Percentiles rank a stretch among this genome's conserved stretches.
Conservation (phyloP, 2,888 invertebrate species). For the Neelides folsomi region DNA sequence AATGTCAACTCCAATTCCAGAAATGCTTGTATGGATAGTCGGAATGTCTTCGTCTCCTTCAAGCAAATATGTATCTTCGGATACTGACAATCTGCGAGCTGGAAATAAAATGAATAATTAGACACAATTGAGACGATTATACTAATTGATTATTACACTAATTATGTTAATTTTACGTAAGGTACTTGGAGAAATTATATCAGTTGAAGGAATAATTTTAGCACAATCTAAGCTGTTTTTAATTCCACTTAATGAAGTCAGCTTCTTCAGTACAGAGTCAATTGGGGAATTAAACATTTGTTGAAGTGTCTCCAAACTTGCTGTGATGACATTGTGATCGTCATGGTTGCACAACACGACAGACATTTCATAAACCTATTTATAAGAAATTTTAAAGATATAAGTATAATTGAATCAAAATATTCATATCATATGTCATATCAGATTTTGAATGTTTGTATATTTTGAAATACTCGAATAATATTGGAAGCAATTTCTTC, state of each 20-base stretch:
- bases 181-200: conserved; percentile 12
- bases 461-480: neutral
- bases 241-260: conserved; percentile 44
- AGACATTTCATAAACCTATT: conserved; percentile 64
- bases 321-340: conserved; percentile 79
- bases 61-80: conserved; percentile 21
- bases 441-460: neutral
- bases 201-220: conserved; percentile 8
- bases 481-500: neutral
- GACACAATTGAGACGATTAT: no score
- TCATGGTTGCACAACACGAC: conserved; percentile 43
- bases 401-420: conserved; percentile 1
- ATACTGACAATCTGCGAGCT: conserved; percentile 18
- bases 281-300: conserved; percentile 48
- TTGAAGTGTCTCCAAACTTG: conserved; percentile 62
- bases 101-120: neutral
- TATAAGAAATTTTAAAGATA: neutral
- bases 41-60: conserved; percentile 27
- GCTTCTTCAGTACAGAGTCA: conserved; percentile 42
- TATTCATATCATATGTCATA: neutral
- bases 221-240: conserved; percentile 29
- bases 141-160: no score
- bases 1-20: conserved; percentile 20
- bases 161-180: no score
- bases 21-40: conserved; percentile 20